Conservation (phyloP, 2,888 invertebrate species). For the Empis stercorea region DNA sequence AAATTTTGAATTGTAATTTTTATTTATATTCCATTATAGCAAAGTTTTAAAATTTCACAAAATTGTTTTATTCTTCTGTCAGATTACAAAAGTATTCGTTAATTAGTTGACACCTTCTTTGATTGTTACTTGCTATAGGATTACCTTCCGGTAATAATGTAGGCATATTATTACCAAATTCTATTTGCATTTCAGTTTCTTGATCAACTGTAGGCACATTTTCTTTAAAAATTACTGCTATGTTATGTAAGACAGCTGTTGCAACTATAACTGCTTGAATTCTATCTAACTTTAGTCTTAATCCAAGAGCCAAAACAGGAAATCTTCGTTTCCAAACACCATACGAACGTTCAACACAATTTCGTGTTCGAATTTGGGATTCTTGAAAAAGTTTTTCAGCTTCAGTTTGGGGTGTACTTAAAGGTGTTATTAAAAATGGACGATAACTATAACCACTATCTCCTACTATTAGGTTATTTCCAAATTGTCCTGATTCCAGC, state of each 20-base stretch:
- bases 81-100: too few relatives aligned
- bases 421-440: slow-evolving; percentile 1
- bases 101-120: too few relatives aligned
- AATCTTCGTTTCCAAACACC: slow-evolving; percentile 11
- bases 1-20: too few relatives aligned
- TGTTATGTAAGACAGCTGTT: slow-evolving; percentile 10
- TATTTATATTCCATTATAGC: too few relatives aligned
- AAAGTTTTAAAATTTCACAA: too few relatives aligned
- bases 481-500: slow-evolving; percentile 5
- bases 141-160: too few relatives aligned
- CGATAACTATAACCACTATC: slow-evolving; percentile 1
- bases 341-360: slow-evolving; percentile 10
- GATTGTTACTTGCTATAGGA: too few relatives aligned
- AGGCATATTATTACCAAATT: too few relatives aligned
- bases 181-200: too few relatives aligned
- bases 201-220: too few relatives aligned
- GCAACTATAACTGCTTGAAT: slow-evolving; percentile 8
- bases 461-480: slow-evolving; percentile 1
- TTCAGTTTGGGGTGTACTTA: background rate
- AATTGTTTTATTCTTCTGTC: too few relatives aligned
- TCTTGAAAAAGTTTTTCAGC: slow-evolving; percentile 5
- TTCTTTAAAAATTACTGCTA: background rate
- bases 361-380: slow-evolving; percentile 8
- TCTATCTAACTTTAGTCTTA: slow-evolving; percentile 4
- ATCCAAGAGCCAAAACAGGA: slow-evolving; percentile 7